Base-by-base conservation (phyloP, 2,888 invertebrate genomes). In the Hirudinaria manillensis region DNA sequence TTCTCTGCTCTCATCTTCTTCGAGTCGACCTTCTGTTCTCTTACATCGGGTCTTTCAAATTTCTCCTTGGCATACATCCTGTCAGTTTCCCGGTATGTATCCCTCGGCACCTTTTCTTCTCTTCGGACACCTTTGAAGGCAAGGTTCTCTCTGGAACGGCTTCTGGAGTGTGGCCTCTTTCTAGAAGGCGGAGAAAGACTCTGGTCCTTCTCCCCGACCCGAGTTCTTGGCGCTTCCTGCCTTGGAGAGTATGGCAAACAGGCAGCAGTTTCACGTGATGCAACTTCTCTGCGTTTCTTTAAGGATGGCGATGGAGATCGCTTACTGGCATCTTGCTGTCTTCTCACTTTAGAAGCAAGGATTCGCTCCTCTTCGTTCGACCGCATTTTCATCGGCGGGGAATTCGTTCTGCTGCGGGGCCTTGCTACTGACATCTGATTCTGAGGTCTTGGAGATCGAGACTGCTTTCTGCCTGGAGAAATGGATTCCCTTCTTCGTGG, bases 21-120 rank as follows among this genome's bases (percentile, higher is more conserved):
- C 21, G 34, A 53, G 21, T 38, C 68, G 45, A 19, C 27, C 38
- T 16, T 56, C 27, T 38, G 68, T 75, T 68, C 75, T 51, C 16
- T 34, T 34, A 16, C 3, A 38, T 32, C 55, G 53, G 27, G 21
- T 27, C 34, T 61, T 24, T 19, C 61, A 29, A 27, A 61, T 24
- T 45, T 24, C 7, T 66, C 19, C 67, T 27, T 53, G 24, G 29
- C 21, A 24, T 34, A 38, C 55, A 29, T 32, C 70, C 36, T 27
- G 24, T 61, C 24, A 38, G 34, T 4, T 24, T 34, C 51, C 19
- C 51, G 0, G 3, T 27, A 16, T n/a, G 38, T 16, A 6, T 27
- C 21, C 13, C 7, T 7, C 0, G 29, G 1, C 38, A 53, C 24
- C 21, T 36, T 36, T 38, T 67, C 38, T 24, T 75, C 75, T 6